Conservation (phyloP, 2,888 invertebrate genomes). For the Trachelus tabidus region DNA sequence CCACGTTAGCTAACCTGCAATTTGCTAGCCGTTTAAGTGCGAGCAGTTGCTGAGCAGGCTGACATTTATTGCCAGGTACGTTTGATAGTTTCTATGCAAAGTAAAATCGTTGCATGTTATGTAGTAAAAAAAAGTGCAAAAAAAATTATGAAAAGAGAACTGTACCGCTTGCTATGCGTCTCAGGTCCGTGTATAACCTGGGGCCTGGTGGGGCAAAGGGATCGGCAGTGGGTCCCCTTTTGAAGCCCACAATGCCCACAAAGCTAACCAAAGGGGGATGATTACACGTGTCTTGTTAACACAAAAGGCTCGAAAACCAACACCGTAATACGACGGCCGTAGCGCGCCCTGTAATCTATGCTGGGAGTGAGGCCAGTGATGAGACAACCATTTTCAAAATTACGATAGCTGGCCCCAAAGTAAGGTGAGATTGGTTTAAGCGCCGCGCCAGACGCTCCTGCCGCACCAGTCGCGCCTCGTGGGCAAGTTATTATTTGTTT, state of each 20-base stretch:
- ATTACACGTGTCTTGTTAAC: constrained; percentile 66
- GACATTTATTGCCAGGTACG: constrained; percentile 36
- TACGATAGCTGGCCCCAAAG: constrained; percentile 49
- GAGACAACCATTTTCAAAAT: constrained; percentile 65
- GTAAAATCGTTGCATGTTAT: constrained; percentile 23
- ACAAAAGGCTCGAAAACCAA: constrained; percentile 68
- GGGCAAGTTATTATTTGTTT: constrained; percentile 62
- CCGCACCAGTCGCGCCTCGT: constrained; percentile 30
- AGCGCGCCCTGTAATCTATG: constrained; percentile 64
- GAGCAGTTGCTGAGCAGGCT: constrained; percentile 17
- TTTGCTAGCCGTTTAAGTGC: constrained; percentile 17
- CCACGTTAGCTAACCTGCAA: constrained; percentile 19
- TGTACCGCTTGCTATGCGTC: constrained; percentile 33
- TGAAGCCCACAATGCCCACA: neutral
- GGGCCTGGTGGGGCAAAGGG: constrained; percentile 16
- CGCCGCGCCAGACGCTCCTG: constrained; percentile 9
- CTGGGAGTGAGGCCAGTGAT: constrained; percentile 43
- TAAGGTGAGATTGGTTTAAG: constrained; percentile 45
- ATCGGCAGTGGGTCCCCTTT: constrained; percentile 1
- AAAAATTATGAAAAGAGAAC: constrained; percentile 26
- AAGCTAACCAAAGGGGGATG: constrained; percentile 38
- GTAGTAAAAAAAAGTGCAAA: neutral
- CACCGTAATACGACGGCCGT: constrained; percentile 64
- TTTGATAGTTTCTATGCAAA: constrained; percentile 45
- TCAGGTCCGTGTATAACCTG: constrained; percentile 18